phyloP scores from a whole-genome alignment of 2,113 vertebrate genomes.

The Amazona vittata region DNA sequence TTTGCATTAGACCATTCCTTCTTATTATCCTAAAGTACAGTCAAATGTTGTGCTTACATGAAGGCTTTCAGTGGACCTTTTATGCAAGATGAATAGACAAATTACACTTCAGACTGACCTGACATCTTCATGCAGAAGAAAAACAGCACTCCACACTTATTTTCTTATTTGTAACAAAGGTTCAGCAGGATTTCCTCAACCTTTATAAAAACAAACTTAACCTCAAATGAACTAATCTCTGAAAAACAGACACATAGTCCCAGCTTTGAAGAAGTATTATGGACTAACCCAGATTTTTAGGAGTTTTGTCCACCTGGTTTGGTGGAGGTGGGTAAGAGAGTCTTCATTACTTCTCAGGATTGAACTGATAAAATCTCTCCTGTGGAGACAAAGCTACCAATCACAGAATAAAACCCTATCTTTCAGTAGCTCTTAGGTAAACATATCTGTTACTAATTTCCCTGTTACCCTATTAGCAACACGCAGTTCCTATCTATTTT shows the following conservation, averaged over 20 bases:
- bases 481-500: not conserved
- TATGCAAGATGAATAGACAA: not conserved
- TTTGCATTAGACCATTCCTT: not conserved
- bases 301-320: not conserved
- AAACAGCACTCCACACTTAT: not conserved
- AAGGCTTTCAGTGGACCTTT: not conserved
- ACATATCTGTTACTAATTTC: not conserved
- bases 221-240: not conserved
- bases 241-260: not conserved
- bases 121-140: not conserved
- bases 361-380: not conserved
- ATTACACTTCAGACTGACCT: not conserved
- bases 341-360: not conserved
- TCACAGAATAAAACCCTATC: not conserved
- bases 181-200: not conserved
- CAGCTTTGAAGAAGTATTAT: not conserved
- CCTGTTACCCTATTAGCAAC: not conserved
- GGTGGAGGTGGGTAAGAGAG: fast-evolving
- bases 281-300: not conserved
- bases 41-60: not conserved
- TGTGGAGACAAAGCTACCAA: not conserved
- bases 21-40: not conserved
- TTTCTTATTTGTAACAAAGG: not conserved
- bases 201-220: not conserved
- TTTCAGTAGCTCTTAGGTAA: not conserved